Evolutionary conservation across 2,113 vertebrate species (phyloP), one percentile per base, ranked within the genome.

Genomic region (Pseudopipra pipra): DNA sequence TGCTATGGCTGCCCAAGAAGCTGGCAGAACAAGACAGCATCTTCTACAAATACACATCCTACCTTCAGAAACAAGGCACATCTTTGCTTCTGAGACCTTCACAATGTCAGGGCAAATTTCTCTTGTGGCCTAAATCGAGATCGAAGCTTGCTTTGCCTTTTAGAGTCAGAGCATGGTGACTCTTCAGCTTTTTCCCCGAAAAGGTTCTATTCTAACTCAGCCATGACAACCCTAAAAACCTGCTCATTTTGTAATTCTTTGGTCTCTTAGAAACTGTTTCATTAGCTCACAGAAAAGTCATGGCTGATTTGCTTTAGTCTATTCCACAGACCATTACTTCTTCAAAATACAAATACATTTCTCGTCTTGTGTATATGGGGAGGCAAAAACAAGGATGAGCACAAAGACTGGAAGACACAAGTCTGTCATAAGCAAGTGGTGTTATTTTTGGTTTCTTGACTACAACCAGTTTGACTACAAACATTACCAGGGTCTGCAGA

Each of bases 191-290:
- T 39, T 73, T 44, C 14, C 79, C 35, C 51, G 11, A 46, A 92
- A 85, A 90, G 24, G 61, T 91, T 91, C 87, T 56, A 70, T 22
- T 89, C n/a, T 70, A 91, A 87, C 63, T 91, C 72, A 93, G 70
- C 47, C 72, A 88, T 2, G 3, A 84, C 65, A 67, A 37, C 58
- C 22, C 73, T 84, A 89, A 92, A 95, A 92, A 71, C 30, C 47
- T 68, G 47, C 55, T 89, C 73, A 66, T 89, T 90, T 86, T 74
- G 17, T 67, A 78, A 52, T 68, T 84, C 68, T 74, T 51, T 49
- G 35, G 73, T 78, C 89, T 95, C 95, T 81, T 68, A 72, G 68
- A 84, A 93, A 65, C 68, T 33, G 23, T 67, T 90, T 93, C 86
- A 84, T 61, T 71, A 89, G 30, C 47, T 89, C 80, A 52, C 3